A percentile compares a stretch with the other conserved stretches of the same genome.
Conservation (phyloP, 2,113 vertebrate species). For the Gambusia affinis region DNA sequence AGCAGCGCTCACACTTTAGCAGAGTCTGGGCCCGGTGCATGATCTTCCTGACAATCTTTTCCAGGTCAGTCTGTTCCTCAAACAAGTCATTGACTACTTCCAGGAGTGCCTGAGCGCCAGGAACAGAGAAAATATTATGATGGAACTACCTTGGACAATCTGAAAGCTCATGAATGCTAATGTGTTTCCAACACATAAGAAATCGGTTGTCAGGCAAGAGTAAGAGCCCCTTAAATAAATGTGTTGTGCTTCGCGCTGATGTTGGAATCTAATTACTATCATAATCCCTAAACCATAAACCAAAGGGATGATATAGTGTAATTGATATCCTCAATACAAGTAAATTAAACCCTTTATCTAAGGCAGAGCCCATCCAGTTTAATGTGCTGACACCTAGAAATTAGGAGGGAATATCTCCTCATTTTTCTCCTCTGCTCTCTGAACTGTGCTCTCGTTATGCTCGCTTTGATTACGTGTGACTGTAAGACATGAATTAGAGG, state of each 20-base stretch:
- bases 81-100: conserved; percentile 99
- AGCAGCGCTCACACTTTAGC: conserved; percentile 96
- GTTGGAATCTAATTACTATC: conserved; percentile 38
- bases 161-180: conserved; percentile 2
- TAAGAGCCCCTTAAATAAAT: conserved; percentile 37
- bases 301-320: conserved; percentile 33
- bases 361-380: conserved; percentile 46
- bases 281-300: conserved; percentile 51
- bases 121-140: conserved; percentile 23
- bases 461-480: conserved; percentile 69
- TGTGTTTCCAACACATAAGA: conserved; percentile 16
- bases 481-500: conserved; percentile 69
- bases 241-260: conserved; percentile 29
- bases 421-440: conserved; percentile 49
- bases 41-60: conserved; percentile 99
- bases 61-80: conserved; percentile 98
- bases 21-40: conserved; percentile 98
- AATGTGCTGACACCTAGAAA: conserved; percentile 54
- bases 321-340: conserved; percentile 57
- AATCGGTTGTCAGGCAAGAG: conserved; percentile 22
- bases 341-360: conserved; percentile 61
- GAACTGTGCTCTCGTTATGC: conserved; percentile 62
- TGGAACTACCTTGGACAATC: conserved; percentile 15
- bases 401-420: conserved; percentile 43
- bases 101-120: conserved; percentile 86